Percentiles rank a stretch among this genome's conserved stretches.
phyloP scores from a whole-genome alignment of 2,888 invertebrate genomes.

The Pseudococcus viburni region DNA sequence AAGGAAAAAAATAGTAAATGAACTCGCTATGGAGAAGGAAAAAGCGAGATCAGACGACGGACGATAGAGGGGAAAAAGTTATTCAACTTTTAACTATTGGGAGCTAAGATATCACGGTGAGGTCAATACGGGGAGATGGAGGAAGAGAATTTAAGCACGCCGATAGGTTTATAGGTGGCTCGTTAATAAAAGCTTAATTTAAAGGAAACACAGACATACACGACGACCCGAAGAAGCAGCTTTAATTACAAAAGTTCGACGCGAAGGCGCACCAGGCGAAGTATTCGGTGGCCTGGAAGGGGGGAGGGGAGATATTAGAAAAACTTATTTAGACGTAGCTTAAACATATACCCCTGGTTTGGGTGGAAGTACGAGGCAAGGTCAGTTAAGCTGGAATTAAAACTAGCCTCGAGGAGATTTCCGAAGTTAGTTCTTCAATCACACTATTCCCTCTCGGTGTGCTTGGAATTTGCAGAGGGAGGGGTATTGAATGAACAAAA shows the following conservation, averaged over 20 bases:
- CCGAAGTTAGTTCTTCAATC: neutral
- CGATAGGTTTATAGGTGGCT: conserved; percentile 14
- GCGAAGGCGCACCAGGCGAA: neutral
- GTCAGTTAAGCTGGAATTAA: conserved; percentile 45
- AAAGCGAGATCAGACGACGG: neutral
- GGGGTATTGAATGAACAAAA: neutral
- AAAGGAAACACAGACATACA: conserved; percentile 34
- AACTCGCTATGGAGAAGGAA: neutral
- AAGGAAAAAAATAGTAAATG: neutral
- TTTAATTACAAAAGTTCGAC: conserved; percentile 38
- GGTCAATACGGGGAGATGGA: neutral
- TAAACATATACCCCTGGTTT: neutral
- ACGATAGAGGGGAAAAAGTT: neutral
- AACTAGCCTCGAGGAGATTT: neutral
- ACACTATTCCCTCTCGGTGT: neutral
- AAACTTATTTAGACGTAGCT: conserved; percentile 44
- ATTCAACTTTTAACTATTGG: conserved; percentile 32
- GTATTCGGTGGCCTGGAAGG: too few relatives aligned
- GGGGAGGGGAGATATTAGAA: neutral
- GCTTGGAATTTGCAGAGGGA: neutral
- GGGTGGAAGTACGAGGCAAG: neutral
- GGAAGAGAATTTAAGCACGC: neutral
- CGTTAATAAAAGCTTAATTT: conserved; percentile 50
- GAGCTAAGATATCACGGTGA: neutral
- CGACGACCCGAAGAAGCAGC: conserved; percentile 8